Conservation (phyloP, 2,888 invertebrate genomes). For the Aproaerema taeniolella region DNA sequence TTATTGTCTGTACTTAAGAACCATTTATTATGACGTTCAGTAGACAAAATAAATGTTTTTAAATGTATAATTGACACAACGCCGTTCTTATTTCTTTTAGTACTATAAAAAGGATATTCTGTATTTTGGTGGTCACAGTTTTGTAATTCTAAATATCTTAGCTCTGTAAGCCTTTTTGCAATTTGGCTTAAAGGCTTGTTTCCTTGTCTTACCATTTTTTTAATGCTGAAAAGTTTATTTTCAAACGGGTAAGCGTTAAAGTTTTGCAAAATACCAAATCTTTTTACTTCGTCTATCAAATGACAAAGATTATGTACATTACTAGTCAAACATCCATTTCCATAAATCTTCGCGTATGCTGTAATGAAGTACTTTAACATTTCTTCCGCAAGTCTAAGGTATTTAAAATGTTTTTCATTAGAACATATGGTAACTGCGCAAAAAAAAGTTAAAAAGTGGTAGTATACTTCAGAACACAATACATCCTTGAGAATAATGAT, state of each 20-base stretch:
- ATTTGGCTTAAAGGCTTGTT: constrained; percentile 17
- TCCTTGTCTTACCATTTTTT: constrained; percentile 16
- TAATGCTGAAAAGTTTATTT: constrained; percentile 17
- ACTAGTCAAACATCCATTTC: constrained; percentile 18
- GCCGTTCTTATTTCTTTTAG: too few relatives aligned
- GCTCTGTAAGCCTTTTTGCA: constrained; percentile 13
- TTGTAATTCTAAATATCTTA: background rate
- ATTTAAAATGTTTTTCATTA: background rate
- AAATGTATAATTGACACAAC: too few relatives aligned
- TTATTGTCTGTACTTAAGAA: too few relatives aligned
- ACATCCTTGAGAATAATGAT: constrained; percentile 10
- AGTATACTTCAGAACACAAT: constrained; percentile 3
- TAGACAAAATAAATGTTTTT: too few relatives aligned
- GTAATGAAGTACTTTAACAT: constrained; percentile 11
- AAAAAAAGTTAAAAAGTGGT: constrained; percentile 11
- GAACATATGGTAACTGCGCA: constrained; percentile 9
- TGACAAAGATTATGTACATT: constrained; percentile 23
- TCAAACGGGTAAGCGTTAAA: constrained; percentile 21
- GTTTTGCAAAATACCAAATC: constrained; percentile 16
- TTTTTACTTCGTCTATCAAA: constrained; percentile 18
- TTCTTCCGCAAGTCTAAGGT: constrained; percentile 6
- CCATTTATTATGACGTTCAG: too few relatives aligned
- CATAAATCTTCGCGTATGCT: constrained; percentile 17
- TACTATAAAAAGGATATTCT: background rate
- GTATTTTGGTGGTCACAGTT: background rate